Conservation (phyloP, 1,140 invertebrate genomes). For the Caerostris extrusa region DNA sequence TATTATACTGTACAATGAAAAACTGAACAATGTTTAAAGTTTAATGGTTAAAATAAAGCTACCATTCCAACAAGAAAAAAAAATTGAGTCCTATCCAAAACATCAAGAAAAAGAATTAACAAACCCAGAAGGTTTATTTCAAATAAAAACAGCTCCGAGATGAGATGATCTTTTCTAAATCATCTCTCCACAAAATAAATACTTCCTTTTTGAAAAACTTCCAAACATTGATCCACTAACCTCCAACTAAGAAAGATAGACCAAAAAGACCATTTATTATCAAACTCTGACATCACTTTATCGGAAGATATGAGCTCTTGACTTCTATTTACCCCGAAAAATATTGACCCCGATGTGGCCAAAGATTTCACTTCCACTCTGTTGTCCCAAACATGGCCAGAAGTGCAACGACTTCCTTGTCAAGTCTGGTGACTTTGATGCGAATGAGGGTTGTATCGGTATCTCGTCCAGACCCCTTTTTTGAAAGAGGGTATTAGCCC, state of each 20-base stretch:
- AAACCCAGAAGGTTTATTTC: too few species aligned
- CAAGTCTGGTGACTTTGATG: constrained; percentile 22
- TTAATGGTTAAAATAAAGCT: too few species aligned
- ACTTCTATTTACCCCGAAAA: constrained; percentile 68
- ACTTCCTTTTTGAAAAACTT: background rate
- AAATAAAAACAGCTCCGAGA: background rate
- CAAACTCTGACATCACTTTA: constrained; percentile 53
- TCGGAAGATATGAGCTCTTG: constrained; percentile 52
- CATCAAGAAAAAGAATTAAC: too few species aligned
- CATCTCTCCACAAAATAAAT: background rate
- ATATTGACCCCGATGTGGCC: constrained; percentile 56
- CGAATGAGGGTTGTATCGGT: background rate
- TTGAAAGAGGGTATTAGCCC: constrained; percentile 29
- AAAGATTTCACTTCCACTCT: constrained; percentile 42
- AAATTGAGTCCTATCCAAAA: too few species aligned
- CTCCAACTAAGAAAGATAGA: background rate
- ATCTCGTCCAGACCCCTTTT: background rate
- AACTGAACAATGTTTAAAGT: too few species aligned
- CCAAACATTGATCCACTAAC: constrained; percentile 38
- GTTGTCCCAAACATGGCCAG: constrained; percentile 62
- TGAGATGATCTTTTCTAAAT: background rate
- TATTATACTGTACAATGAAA: too few species aligned
- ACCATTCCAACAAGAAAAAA: too few species aligned
- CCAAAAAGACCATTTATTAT: constrained; percentile 25
- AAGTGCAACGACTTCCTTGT: background rate